Base-by-base conservation (phyloP, 2,888 invertebrate species). In the Orchesella flavescens region DNA sequence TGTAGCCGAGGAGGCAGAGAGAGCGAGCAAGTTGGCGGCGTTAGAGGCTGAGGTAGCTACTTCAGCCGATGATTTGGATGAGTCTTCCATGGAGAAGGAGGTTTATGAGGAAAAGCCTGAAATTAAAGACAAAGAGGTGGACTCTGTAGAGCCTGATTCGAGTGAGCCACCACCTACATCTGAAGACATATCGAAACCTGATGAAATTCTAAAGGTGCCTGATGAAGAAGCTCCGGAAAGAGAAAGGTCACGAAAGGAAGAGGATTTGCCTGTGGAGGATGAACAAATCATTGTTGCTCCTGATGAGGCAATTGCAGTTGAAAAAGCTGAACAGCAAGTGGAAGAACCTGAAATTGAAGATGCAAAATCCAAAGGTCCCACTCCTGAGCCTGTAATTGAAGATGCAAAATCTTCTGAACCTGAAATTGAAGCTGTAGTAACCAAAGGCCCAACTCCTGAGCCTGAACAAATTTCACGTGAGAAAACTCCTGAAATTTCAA, bases 191-290 rank as follows among this genome's bases (percentile, higher is more conserved):
- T 81, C 74, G 15, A 81, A 81, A 75, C 75, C 81, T 34, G 81
- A 75, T 43, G 81, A 81, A 74, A 75, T 75, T 17, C 24, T 81
- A 0, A 81, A 81, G 17, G 88, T 86, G 73, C 71, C 77, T 19
- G 85, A 83, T 72, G 87, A 87, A 61, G 90, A 81, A 43, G 88
- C 85, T 77, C 74, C 82, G n/a, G 86, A 84, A 74, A 85, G 84
- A 43, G 87, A 87, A 43, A 90, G 74, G 23, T 68, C 68, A n/a
- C 15, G 75, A 55, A 74, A 74, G 53, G 84, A 85, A 55, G 83
- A 85, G 57, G 79, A 82, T 34, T 68, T 46, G n/a, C 61, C 59
- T 61, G 53, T 53, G 17, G 65, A 63, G 15, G 69, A 78, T 63
- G 76, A 86, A 65, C 73, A 81, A 34, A 24, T 74, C n/a, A 57